Evolutionary conservation across 2,113 vertebrate species (phyloP).

Genomic region (Caloenas nicobarica): DNA sequence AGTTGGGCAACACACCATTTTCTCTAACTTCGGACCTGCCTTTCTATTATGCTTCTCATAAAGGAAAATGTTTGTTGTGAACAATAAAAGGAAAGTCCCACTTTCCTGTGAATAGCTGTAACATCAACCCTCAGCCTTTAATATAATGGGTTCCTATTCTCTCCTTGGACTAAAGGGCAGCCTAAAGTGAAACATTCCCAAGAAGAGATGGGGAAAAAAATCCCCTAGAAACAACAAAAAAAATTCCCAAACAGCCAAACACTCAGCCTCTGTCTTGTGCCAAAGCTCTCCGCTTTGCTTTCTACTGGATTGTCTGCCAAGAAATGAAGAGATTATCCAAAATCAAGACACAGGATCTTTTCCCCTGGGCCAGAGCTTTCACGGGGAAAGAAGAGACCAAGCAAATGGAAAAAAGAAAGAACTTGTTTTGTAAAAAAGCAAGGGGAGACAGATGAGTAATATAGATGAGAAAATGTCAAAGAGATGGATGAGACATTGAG

Average conservation of each 20-base stretch:
- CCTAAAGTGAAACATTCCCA: constrained; percentile 14
- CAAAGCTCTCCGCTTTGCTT: neutral
- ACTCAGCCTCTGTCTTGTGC: neutral
- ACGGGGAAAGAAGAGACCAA: neutral
- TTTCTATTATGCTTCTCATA: constrained; percentile 3
- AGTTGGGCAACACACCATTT: neutral
- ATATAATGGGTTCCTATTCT: neutral
- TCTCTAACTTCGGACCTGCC: neutral
- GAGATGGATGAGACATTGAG: neutral
- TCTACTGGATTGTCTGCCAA: constrained; percentile 18
- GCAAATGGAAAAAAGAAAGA: neutral
- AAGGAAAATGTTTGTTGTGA: constrained; percentile 52
- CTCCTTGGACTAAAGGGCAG: neutral
- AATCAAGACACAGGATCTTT: constrained; percentile 3
- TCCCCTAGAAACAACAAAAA: constrained; percentile 6
- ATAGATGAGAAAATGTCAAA: neutral
- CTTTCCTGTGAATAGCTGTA: constrained; percentile 21
- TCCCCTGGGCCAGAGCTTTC: neutral
- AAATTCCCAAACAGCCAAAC: neutral
- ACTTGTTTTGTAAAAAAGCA: neutral
- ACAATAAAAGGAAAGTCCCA: constrained; percentile 54
- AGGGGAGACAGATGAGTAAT: neutral
- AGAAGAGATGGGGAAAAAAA: neutral
- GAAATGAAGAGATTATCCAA: neutral
- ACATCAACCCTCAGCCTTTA: constrained; percentile 35